Evolutionary conservation across 2,113 vertebrate genomes (phyloP).

Genomic region (Hiodon tergisus): DNA sequence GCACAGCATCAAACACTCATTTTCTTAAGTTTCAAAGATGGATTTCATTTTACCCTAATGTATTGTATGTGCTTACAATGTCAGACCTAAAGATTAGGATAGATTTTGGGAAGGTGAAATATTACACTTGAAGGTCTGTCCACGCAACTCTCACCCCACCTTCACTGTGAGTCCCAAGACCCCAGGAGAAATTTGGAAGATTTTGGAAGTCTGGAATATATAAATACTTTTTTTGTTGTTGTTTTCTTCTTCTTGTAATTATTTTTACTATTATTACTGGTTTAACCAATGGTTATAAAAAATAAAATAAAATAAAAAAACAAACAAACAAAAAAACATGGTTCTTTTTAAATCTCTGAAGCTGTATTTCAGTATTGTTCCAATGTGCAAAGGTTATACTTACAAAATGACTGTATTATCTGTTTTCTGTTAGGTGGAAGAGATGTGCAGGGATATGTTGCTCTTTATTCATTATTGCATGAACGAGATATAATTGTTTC

Average conservation of each 20-base stretch:
- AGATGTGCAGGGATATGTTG: constrained; percentile 67
- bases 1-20: too few species aligned
- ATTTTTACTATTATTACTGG: constrained; percentile 26
- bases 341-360: constrained; percentile 34
- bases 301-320: constrained; percentile 7
- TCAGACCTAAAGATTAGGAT: not conserved
- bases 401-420: constrained; percentile 49
- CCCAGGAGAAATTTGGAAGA: not conserved
- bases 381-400: constrained; percentile 49
- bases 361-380: constrained; percentile 48
- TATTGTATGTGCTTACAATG: constrained; percentile 26
- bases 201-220: too few species aligned
- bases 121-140: constrained; percentile 7
- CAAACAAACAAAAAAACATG: not conserved
- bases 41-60: not conserved
- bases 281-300: constrained; percentile 26
- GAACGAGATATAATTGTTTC: constrained; percentile 63
- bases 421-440: constrained; percentile 58
- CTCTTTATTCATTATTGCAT: constrained; percentile 78
- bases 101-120: constrained; percentile 5
- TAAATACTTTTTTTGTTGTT: too few species aligned
- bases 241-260: not conserved
- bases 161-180: not conserved
- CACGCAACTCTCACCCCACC: not conserved
- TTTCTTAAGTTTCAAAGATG: not conserved